phyloP scores from a whole-genome alignment of 2,113 vertebrate genomes.

The Oreochromis tanganicae region DNA sequence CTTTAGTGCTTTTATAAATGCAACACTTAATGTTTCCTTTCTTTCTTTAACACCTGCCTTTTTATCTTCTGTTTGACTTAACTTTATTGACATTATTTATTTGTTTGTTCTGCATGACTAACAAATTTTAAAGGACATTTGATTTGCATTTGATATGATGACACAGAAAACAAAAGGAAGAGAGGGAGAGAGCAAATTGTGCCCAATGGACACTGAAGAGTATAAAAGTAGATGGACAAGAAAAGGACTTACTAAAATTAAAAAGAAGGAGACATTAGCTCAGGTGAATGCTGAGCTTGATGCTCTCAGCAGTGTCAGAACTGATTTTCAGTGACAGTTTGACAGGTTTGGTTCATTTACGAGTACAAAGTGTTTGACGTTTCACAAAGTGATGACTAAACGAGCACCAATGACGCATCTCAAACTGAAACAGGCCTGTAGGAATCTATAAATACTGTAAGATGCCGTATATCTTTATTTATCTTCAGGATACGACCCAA shows the following conservation, averaged over 20 bases:
- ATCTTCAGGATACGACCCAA: fast-evolving
- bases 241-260: not conserved
- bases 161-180: fast-evolving
- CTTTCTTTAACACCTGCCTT: fast-evolving
- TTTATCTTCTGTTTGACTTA: not conserved
- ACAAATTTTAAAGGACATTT: not conserved
- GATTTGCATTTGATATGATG: not conserved
- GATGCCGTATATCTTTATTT: not conserved
- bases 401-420: not conserved
- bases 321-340: not conserved
- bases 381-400: not conserved
- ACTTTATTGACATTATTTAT: not conserved
- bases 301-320: not conserved
- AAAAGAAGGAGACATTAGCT: not conserved
- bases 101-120: not conserved
- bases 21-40: not conserved
- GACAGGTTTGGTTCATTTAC: not conserved
- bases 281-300: not conserved
- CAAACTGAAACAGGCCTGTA: not conserved
- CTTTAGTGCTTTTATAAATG: not conserved
- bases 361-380: not conserved
- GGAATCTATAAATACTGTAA: not conserved
- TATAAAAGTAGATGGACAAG: not conserved
- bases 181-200: not conserved
- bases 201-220: not conserved